phyloP scores from a whole-genome alignment of 2,797 vertebrate genomes.

The Paratrypauchen microcephalus region DNA sequence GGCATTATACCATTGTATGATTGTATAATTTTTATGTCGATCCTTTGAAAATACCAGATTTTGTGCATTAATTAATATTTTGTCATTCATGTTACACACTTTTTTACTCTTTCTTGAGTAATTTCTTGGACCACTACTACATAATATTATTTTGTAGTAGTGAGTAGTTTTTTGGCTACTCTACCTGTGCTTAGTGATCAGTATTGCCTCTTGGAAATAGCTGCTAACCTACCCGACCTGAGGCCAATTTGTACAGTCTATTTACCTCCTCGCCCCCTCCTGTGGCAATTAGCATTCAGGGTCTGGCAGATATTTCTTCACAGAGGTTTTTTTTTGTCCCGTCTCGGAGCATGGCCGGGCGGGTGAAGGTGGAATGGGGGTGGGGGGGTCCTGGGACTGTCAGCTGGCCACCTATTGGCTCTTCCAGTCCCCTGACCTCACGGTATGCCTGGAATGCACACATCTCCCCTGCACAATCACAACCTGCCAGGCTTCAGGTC shows the following conservation, averaged over 20 bases:
- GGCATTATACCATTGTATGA: too few species aligned
- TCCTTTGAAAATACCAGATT: too few species aligned
- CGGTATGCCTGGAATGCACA: constrained; percentile 80
- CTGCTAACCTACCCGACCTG: constrained; percentile 46
- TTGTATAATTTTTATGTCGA: too few species aligned
- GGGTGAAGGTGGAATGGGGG: constrained; percentile 14
- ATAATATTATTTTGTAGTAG: too few species aligned
- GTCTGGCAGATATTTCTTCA: constrained; percentile 25
- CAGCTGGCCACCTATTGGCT: constrained; percentile 75
- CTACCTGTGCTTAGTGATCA: neutral
- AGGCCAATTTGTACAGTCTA: constrained; percentile 55
- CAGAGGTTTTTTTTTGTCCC: constrained; percentile 59
- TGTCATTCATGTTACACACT: too few species aligned
- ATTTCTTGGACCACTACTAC: too few species aligned
- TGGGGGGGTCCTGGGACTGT: constrained; percentile 55
- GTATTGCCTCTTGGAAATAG: constrained; percentile 18
- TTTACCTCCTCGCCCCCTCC: constrained; percentile 23
- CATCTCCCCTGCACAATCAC: constrained; percentile 66
- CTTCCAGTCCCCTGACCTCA: constrained; percentile 68
- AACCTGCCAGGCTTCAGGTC: constrained; percentile 79
- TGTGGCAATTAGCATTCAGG: constrained; percentile 38
- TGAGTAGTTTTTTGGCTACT: too few species aligned
- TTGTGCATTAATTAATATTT: too few species aligned
- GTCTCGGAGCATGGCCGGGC: constrained; percentile 15
- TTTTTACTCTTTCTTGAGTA: too few species aligned